phyloP scores from a whole-genome alignment of 1,140 invertebrate genomes.

The Dryas iulia region DNA sequence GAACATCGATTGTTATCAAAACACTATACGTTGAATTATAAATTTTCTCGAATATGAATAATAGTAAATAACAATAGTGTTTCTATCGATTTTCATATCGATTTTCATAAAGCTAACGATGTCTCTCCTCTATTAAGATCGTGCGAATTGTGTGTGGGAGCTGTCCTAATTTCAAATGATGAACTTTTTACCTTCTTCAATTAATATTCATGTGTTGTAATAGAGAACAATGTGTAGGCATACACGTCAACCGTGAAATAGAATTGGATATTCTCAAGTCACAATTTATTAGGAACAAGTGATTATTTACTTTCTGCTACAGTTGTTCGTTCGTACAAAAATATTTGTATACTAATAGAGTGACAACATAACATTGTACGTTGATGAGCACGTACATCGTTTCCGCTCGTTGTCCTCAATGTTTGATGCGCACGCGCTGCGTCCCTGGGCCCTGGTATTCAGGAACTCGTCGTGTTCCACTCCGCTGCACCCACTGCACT shows the following conservation, averaged over 20 bases:
- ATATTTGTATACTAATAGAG: slow-evolving; percentile 25
- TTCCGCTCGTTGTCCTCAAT: slow-evolving; percentile 72
- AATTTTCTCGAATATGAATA: slow-evolving; percentile 13
- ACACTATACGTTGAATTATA: slow-evolving; percentile 1
- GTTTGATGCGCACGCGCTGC: slow-evolving; percentile 50
- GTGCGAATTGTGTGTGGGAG: neutral
- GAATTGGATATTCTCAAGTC: neutral
- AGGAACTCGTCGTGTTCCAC: slow-evolving; percentile 72
- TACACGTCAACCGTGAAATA: neutral
- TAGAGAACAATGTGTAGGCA: neutral
- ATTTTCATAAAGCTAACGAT: neutral
- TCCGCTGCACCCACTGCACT: slow-evolving; percentile 54
- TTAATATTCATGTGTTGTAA: neutral
- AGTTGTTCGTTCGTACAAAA: neutral
- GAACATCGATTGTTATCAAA: slow-evolving; percentile 14
- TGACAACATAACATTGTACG: slow-evolving; percentile 44
- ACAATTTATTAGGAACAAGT: neutral
- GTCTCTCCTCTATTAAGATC: neutral
- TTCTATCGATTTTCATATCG: neutral
- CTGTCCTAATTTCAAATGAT: neutral
- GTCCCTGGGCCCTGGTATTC: slow-evolving; percentile 52
- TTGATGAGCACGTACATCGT: slow-evolving; percentile 66
- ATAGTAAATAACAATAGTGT: slow-evolving; percentile 15
- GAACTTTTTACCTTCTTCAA: neutral
- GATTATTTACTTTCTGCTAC: neutral